Base-by-base conservation (phyloP, 2,888 invertebrate species). In the Pseudococcus viburni region DNA sequence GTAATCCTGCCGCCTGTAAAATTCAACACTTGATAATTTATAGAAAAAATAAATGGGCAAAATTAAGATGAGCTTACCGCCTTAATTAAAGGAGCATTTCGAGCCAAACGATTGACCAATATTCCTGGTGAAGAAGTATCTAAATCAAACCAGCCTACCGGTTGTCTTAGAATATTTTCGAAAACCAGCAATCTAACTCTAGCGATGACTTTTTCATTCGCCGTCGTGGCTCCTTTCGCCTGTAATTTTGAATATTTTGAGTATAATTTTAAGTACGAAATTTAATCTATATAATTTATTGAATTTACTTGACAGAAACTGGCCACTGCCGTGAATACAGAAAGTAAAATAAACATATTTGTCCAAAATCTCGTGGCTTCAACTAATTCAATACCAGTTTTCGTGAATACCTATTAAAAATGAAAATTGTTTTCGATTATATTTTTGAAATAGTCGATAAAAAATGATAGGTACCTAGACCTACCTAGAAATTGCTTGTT, bases 291-390 rank as follows among this genome's bases (percentile, higher is more conserved):
- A 0, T 8, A 46, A 9, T 22, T 22, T 15, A 84, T 42, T 11
- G 22, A 22, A 11, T 22, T 89, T 90, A 91, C 92, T 86, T 92
- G 91, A 48, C 91, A 90, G 89, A 91, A 91, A 90, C 92, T 92
- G 46, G 92, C 91, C 15, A 92, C 33, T 48, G 91, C 92, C 77
- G 91, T 91, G 7, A 90, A 90, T 15, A 91, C 89, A 15, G 92
- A 93, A 51, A 93, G 91, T 0, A 91, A 91, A 15, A 93, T 89
- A 90, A 93, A 93, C 92, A 93, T 93, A 3, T 77, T 22, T 6
- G 89, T 89, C 89, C 89, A 89, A 85, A 89, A 89, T 11, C 12
- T 88, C 7, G 88, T 86, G 48, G 84, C 89, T 6, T 68, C 64
- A 17, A 51, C 12, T 55, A 89, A 33, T 11, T 19, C 55, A 22